phyloP scores from a whole-genome alignment of 2,113 vertebrate genomes.

The Hyperoodon ampullatus region DNA sequence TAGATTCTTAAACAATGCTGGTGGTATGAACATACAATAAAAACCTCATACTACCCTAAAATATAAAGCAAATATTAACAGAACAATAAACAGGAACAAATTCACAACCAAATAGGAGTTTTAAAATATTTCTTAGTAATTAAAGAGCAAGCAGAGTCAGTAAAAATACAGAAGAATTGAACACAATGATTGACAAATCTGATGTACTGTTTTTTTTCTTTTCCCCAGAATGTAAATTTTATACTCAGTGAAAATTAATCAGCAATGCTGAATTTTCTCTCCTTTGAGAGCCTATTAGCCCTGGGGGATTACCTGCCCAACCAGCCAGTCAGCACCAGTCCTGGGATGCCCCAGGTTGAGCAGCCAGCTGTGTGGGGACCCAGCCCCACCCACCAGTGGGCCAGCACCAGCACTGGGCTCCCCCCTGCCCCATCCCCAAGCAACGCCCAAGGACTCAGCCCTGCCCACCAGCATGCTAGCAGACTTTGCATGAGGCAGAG shows the following conservation, averaged over 20 bases:
- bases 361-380: background rate
- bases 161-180: background rate
- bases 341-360: background rate
- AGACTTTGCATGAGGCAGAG: background rate
- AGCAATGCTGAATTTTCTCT: background rate
- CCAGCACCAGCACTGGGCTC: background rate
- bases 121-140: background rate
- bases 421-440: background rate
- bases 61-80: conserved; percentile 3
- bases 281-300: background rate
- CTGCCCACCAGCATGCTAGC: background rate
- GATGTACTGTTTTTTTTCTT: background rate
- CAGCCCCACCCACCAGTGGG: background rate
- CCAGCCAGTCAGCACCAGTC: background rate
- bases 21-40: background rate
- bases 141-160: background rate
- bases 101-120: background rate
- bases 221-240: background rate
- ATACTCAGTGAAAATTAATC: background rate
- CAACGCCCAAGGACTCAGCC: background rate
- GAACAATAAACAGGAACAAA: background rate
- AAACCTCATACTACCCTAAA: background rate
- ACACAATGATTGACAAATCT: background rate
- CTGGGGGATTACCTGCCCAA: background rate
- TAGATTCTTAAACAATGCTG: background rate